Evolutionary conservation across 2,797 vertebrate genomes (phyloP), one percentile per base, ranked within the genome.

Genomic region (Microchirus variegatus): DNA sequence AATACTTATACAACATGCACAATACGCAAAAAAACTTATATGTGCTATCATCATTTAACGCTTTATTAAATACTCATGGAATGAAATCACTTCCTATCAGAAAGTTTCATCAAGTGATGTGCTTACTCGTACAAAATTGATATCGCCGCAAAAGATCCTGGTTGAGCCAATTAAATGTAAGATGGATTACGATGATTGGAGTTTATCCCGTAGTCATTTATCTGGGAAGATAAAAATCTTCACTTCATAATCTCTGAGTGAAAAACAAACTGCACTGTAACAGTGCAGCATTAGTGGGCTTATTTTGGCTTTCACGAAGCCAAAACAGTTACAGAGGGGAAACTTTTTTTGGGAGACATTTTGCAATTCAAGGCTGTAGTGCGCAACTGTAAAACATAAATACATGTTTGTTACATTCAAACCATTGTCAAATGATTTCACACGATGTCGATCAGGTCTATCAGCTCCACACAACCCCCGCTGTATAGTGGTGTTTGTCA

Each of bases 181-280:
- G 73, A 77, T 82, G 75, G 78, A 84, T 86, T 81, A 75, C 8
- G 31, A 31, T 31, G 31, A 31, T 31, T 53, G 36, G 42, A 15
- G 55, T 65, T 81, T 73, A 83, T 82, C 66, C 55, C 51, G 38
- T 36, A 37, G 22, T 70, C 71, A 75, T 84, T 79, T 73, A 57
- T 76, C 78, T 70, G 48, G 50, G 41, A 38, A 77, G 79, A 80
- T 84, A 73, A 67, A 68, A 86, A 86, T 79, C 73, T 55, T 71
- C 36, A 36, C 45, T 63, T 78, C 59, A 64, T 65, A 60, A 77
- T 79, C 68, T 78, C 52, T 42, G 47, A 58, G 54, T 60, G 63
- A 58, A 56, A 49, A 67, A 63, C 15, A 70, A 67, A 73, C 43
- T 46, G 59, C 47, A 53, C 53, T 75, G 60, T 67, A 59, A 76